Evolutionary conservation across 2,797 vertebrate genomes (phyloP), one percentile per base, ranked within the genome.

Genomic region (Yasuhikotakia modesta): DNA sequence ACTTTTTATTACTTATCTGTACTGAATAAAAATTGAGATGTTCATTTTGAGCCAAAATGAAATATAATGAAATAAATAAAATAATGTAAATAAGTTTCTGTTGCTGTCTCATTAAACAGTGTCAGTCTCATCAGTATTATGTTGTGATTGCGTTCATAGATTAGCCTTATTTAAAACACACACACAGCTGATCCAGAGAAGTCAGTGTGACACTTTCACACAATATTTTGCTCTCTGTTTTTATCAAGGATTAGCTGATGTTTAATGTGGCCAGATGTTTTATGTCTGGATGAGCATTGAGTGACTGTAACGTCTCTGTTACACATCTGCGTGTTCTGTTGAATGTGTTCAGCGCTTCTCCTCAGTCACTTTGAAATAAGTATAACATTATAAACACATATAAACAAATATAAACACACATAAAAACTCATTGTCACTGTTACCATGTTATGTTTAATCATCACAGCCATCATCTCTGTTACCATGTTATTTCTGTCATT

Each of bases 161-260:
- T 39, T 10, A 39, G 6, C 35, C 4, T 27, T 53, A 13, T 52
- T 19, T 75, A 57, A 75, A 67, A 75, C 50, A 69, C 65, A 75
- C 53, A 64, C 19, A 58, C 68, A 63, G 48, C 76, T 78, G 76
- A 61, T 60, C 22, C 13, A 17, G 46, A 70, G 46, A 78, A 78
- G 43, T 53, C 67, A 64, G 30, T 45, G 67, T 78, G 76, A 61
- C 67, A 64, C 30, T 78, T 71, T 65, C 58, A n/a, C n/a, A n/a
- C 2, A 63, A 32, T 17, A 63, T 63, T 27, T 63, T 30, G 60
- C 16, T 30, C 17, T 78, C 58, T 78, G 58, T 27, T 6, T 57
- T 65, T 57, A 70, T 55, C 46, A 70, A 70, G 46, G 76, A 46
- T 78, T 70, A 45, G 58, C 45, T 71, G 60, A 64, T 43, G 30